Evolutionary conservation across 2,113 vertebrate species (phyloP).

Genomic region (Chaetura pelagica): DNA sequence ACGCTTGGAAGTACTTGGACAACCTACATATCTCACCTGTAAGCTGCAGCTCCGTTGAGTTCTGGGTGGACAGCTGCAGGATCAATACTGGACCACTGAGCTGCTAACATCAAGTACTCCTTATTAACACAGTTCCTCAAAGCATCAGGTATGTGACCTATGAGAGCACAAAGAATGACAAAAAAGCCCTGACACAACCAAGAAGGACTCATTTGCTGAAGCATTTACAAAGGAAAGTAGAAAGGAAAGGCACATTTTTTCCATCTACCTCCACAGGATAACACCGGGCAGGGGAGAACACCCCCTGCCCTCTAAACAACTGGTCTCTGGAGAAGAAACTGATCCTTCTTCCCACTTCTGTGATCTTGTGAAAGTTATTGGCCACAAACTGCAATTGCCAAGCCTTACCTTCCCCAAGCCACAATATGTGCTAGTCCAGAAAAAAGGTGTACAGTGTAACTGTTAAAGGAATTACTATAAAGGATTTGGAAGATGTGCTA

Average conservation of each 20-base stretch:
- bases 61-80: conserved; percentile 88
- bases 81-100: conserved; percentile 91
- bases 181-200: neutral
- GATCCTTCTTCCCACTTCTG: neutral
- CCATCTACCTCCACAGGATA: neutral
- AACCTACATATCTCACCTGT: conserved; percentile 78
- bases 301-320: neutral
- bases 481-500: neutral
- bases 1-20: neutral
- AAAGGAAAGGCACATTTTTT: neutral
- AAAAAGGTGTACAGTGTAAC: neutral
- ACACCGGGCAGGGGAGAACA: neutral
- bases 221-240: neutral
- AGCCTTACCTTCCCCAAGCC: neutral
- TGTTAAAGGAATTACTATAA: neutral
- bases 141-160: conserved; percentile 91
- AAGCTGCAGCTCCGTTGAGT: conserved; percentile 86
- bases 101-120: conserved; percentile 91
- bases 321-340: neutral
- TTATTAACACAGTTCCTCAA: conserved; percentile 96
- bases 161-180: conserved; percentile 1
- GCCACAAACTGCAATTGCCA: neutral
- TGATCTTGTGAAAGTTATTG: neutral
- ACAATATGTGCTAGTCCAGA: neutral
- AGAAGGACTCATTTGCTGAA: neutral